Percentiles rank a stretch among this genome's conserved stretches.
Conservation (phyloP, 2,888 invertebrate species). For the Neoaliturus tenellus region DNA sequence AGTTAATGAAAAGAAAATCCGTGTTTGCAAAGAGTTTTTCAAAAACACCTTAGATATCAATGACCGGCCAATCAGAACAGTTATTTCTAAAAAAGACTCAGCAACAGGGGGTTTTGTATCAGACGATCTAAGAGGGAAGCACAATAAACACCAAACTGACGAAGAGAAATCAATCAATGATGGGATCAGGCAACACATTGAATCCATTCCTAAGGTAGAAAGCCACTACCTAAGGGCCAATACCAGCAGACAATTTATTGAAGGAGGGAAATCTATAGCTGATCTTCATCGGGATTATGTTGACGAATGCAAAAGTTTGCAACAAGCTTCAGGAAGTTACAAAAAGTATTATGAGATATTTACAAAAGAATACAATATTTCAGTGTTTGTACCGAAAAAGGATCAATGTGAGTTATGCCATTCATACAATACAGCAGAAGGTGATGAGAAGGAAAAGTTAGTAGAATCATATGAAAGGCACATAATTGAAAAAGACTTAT, state of each 20-base stretch:
- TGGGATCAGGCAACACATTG: constrained; percentile 24
- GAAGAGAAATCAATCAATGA: constrained; percentile 51
- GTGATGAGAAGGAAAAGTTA: constrained; percentile 64
- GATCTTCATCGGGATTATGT: constrained; percentile 63
- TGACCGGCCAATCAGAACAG: constrained; percentile 28
- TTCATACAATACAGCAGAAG: constrained; percentile 66
- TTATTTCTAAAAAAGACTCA: constrained; percentile 3
- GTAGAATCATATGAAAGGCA: constrained; percentile 65
- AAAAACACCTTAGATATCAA: constrained; percentile 17
- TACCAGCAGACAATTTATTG: constrained; percentile 24
- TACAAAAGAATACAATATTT: constrained; percentile 64
- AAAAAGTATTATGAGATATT: constrained; percentile 48
- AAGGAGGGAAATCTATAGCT: constrained; percentile 54
- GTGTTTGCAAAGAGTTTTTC: constrained; percentile 37
- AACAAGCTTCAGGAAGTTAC: constrained; percentile 38
- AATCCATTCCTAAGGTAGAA: constrained; percentile 38
- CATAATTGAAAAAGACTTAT: constrained; percentile 63
- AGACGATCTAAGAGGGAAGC: constrained; percentile 28
- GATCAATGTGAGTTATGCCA: constrained; percentile 68
- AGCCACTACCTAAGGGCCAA: constrained; percentile 36
- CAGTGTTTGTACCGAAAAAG: constrained; percentile 67
- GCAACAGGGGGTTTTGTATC: constrained; percentile 12
- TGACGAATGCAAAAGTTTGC: neutral
- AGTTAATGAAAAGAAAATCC: constrained; percentile 2
- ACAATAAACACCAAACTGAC: constrained; percentile 36